Percentiles rank a stretch among this genome's conserved stretches.
Evolutionary conservation across 2,113 vertebrate genomes (phyloP).

Genomic region (Tachysurus fulvidraco): DNA sequence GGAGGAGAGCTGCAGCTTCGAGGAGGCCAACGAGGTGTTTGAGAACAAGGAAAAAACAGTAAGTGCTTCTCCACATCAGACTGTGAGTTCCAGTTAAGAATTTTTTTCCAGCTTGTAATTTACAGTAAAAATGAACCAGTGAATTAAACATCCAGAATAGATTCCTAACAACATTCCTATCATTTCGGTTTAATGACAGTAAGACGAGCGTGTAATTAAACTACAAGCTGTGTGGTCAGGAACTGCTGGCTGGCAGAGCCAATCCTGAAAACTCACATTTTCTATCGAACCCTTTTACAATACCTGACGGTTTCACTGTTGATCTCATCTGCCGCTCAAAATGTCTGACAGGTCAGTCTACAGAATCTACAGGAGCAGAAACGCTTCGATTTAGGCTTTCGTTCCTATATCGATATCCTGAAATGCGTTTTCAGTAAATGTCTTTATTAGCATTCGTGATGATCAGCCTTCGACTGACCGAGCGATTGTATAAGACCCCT

Average conservation of each 20-base stretch:
- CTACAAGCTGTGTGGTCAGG: not conserved
- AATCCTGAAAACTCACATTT: not conserved
- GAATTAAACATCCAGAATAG: not conserved
- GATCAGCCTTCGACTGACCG: not conserved
- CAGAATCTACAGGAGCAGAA: not conserved
- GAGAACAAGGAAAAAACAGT: constrained; percentile 87
- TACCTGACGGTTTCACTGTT: not conserved
- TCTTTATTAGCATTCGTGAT: no score
- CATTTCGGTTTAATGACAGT: not conserved
- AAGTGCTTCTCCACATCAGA: constrained; percentile 16
- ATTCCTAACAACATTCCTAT: not conserved
- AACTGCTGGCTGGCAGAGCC: not conserved
- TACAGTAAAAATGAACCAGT: not conserved
- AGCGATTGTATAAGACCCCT: constrained; percentile 16
- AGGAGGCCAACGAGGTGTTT: constrained; percentile 87
- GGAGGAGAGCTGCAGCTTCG: constrained; percentile 86
- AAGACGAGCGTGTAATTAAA: not conserved
- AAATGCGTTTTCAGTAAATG: not conserved
- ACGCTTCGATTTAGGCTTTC: not conserved
- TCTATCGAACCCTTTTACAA: not conserved
- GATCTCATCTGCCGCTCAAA: not conserved
- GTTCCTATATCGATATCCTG: not conserved
- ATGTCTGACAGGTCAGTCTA: not conserved
- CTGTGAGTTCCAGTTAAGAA: not conserved
- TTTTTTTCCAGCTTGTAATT: not conserved